Conservation (phyloP, 2,888 invertebrate species). For the Chalcosyrphus nemorum region DNA sequence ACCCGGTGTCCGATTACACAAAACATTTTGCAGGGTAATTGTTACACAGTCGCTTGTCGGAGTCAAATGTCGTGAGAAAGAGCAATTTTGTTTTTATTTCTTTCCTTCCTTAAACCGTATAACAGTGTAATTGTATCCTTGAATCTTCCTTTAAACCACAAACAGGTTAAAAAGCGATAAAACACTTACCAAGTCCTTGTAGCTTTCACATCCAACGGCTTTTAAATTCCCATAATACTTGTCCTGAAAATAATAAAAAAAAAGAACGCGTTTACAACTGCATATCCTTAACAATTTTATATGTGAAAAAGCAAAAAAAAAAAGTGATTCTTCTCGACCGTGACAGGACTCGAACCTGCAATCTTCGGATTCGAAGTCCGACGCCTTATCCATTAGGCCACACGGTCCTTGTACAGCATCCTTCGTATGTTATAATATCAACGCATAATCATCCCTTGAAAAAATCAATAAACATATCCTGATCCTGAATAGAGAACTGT, state of each 20-base stretch:
- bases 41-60: background rate
- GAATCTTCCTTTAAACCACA: background rate
- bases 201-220: conserved; percentile 47
- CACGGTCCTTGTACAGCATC: conserved; percentile 71
- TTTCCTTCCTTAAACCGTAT: background rate
- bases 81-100: background rate
- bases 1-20: conserved; percentile 18
- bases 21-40: conserved; percentile 21
- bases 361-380: conserved; percentile 73
- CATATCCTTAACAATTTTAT: background rate
- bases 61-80: conserved; percentile 59
- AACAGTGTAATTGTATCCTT: conserved; percentile 12
- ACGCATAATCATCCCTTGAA: conserved; percentile 3
- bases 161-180: background rate
- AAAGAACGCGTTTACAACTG: background rate
- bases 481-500: background rate
- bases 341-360: conserved; percentile 73
- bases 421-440: conserved; percentile 8
- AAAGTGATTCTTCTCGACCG: conserved; percentile 37
- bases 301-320: background rate
- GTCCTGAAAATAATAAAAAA: conserved; percentile 48
- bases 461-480: conserved; percentile 57
- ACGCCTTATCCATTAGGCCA: conserved; percentile 73
- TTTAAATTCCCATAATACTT: conserved; percentile 44
- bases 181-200: conserved; percentile 62